phyloP scores from a whole-genome alignment of 2,888 invertebrate genomes.

The Tenthredo livida region DNA sequence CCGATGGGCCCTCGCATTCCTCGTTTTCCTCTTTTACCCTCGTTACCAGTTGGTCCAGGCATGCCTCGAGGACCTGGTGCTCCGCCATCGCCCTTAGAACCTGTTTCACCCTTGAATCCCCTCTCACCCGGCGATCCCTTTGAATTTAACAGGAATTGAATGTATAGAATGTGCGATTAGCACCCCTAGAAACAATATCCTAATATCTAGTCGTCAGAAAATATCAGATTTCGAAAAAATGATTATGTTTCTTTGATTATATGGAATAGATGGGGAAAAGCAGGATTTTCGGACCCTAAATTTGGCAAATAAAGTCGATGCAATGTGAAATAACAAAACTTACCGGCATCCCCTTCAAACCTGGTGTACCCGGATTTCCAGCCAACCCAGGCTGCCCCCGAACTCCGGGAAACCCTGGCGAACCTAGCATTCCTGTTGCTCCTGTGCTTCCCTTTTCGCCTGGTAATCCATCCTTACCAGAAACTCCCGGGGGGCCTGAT shows the following conservation, averaged over 20 bases:
- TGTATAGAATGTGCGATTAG: not conserved
- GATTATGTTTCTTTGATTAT: no score
- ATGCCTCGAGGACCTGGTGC: constrained; percentile 87
- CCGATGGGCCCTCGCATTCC: constrained; percentile 89
- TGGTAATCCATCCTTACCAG: constrained; percentile 90
- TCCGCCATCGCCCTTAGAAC: constrained; percentile 88
- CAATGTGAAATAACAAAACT: constrained; percentile 55
- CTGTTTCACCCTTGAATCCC: constrained; percentile 89
- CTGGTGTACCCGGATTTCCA: constrained; percentile 87
- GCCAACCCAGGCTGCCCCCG: constrained; percentile 88
- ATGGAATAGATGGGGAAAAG: no score
- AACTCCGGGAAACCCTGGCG: constrained; percentile 91
- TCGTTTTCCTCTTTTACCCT: constrained; percentile 91
- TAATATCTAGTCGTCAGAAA: not conserved
- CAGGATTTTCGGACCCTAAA: not conserved
- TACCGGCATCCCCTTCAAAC: constrained; percentile 88
- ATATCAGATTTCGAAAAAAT: not conserved
- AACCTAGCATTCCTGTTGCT: constrained; percentile 85
- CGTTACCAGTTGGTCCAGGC: constrained; percentile 87
- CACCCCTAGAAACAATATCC: not conserved
- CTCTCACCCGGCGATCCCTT: constrained; percentile 89
- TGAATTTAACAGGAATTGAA: constrained; percentile 37
- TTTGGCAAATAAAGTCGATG: not conserved
- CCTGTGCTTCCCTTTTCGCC: constrained; percentile 91
- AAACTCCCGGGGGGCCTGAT: constrained; percentile 85